phyloP scores from a whole-genome alignment of 2,888 invertebrate genomes.

The Lasioglossum marginatum region DNA sequence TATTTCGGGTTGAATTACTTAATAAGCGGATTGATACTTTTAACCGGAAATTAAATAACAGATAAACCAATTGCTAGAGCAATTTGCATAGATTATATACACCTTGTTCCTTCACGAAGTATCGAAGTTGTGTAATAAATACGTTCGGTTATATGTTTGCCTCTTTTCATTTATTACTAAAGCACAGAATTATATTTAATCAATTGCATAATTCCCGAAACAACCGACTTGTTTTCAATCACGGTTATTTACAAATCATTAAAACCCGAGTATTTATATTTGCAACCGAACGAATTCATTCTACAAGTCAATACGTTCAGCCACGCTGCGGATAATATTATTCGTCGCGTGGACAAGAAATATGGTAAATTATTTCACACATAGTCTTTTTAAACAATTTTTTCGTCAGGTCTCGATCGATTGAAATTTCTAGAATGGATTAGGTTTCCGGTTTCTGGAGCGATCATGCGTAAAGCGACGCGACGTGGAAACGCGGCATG shows the following conservation, averaged over 20 bases:
- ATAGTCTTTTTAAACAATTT: neutral
- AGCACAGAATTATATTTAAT: neutral
- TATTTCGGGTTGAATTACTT: neutral
- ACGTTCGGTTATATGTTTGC: neutral
- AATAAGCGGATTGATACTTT: neutral
- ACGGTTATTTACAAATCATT: too few relatives aligned
- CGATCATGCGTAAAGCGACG: slow-evolving; percentile 8
- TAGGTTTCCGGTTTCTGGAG: neutral
- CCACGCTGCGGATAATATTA: neutral
- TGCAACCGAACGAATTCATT: too few relatives aligned
- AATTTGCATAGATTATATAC: neutral
- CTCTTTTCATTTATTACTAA: neutral
- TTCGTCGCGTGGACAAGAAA: neutral
- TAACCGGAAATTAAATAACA: neutral
- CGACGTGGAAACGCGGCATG: neutral
- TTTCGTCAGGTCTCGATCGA: neutral
- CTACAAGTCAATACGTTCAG: neutral
- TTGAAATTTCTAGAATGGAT: neutral
- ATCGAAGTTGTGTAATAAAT: neutral
- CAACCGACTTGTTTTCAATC: too few relatives aligned
- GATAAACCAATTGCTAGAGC: neutral
- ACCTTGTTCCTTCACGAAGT: neutral
- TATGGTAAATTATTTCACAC: too few relatives aligned
- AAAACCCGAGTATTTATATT: too few relatives aligned
- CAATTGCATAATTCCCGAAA: too few relatives aligned